phyloP scores from a whole-genome alignment of 2,797 vertebrate species.

The Apodemus agrarius region DNA sequence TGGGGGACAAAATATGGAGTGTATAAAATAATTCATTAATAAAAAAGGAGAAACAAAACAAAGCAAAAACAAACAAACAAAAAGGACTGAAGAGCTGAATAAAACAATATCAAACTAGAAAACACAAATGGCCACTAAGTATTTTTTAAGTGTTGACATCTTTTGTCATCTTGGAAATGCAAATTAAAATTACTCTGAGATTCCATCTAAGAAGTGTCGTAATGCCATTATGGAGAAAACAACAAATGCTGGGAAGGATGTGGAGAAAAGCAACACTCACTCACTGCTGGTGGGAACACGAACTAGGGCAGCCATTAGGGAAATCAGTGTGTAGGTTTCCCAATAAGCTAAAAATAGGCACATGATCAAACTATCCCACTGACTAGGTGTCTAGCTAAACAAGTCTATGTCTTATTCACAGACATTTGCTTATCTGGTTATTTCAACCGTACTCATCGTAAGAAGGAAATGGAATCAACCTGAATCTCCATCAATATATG shows the following conservation, averaged over 20 bases:
- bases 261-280: background rate
- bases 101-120: background rate
- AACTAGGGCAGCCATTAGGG: background rate
- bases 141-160: background rate
- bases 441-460: background rate
- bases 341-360: constrained; percentile 9
- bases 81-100: background rate
- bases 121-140: background rate
- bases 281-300: background rate
- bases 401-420: background rate
- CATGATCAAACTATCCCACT: background rate
- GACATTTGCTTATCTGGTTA: background rate
- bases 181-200: background rate
- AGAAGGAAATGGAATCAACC: background rate
- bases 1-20: no score
- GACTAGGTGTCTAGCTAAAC: background rate
- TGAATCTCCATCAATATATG: background rate
- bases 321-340: background rate
- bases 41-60: background rate
- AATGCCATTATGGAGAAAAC: background rate
- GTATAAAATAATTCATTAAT: no score
- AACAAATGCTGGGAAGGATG: background rate
- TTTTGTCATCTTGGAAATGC: background rate
- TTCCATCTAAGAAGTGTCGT: background rate
- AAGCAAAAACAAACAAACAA: background rate